A percentile compares a stretch with the other conserved stretches of the same genome.
phyloP scores from a whole-genome alignment of 1,140 invertebrate species.

The Drosophila orosa region DNA sequence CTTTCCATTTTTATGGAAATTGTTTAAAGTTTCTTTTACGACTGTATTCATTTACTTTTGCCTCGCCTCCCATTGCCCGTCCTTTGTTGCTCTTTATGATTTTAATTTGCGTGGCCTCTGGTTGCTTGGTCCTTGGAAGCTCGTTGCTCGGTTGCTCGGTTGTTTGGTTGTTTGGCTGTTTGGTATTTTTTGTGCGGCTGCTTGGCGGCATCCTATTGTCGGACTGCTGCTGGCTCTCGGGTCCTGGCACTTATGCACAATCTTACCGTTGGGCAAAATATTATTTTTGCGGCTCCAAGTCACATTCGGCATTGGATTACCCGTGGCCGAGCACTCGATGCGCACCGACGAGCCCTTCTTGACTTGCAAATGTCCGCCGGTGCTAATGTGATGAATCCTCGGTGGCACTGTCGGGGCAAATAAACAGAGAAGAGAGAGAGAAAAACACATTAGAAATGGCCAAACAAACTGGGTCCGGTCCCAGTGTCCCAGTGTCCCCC shows the following conservation, averaged over 20 bases:
- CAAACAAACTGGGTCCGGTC: constrained; percentile 28
- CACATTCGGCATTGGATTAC: constrained; percentile 88
- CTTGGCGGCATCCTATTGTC: constrained; percentile 34
- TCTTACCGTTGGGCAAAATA: constrained; percentile 87
- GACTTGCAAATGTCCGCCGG: constrained; percentile 87
- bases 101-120: constrained; percentile 67
- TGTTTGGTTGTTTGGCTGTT: too few species aligned
- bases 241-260: constrained; percentile 66
- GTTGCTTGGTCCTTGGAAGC: constrained; percentile 6
- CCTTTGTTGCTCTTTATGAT: constrained; percentile 69
- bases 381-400: constrained; percentile 86
- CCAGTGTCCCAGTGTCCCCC: constrained; percentile 16
- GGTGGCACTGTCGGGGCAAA: constrained; percentile 85
- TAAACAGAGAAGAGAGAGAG: constrained; percentile 32
- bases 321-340: constrained; percentile 87
- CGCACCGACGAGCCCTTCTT: constrained; percentile 88
- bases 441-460: constrained; percentile 74
- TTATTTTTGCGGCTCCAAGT: constrained; percentile 89
- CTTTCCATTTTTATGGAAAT: constrained; percentile 82
- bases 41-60: constrained; percentile 71
- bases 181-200: constrained; percentile 12
- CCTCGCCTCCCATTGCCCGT: constrained; percentile 13
- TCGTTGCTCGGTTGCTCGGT: background rate
- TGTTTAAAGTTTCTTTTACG: constrained; percentile 73
- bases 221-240: constrained; percentile 5